Evolutionary conservation across 1,140 invertebrate species (phyloP).

Genomic region (Rhysida immarginata): DNA sequence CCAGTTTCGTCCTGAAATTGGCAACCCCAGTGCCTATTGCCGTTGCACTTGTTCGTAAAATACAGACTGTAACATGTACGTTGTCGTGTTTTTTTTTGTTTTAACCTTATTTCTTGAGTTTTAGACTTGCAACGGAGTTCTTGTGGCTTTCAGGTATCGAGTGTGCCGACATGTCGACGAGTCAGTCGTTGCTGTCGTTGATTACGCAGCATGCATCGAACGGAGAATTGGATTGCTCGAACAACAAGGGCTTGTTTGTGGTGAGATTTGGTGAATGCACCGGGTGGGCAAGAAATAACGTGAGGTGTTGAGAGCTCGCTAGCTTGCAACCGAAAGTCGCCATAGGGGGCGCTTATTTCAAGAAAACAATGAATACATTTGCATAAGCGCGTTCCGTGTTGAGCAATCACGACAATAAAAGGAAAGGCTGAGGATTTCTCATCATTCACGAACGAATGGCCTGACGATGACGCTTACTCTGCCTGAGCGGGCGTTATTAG

Average conservation of each 20-base stretch:
- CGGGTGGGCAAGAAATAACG: no score
- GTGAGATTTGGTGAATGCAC: slow-evolving; percentile 43
- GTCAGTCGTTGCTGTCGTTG: slow-evolving; percentile 53
- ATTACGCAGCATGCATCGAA: slow-evolving; percentile 56
- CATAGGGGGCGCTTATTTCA: no score
- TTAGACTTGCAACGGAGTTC: neutral
- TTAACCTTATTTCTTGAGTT: neutral
- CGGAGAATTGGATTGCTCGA: slow-evolving; percentile 46
- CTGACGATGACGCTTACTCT: no score
- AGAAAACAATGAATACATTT: no score
- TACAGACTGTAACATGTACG: slow-evolving; percentile 47
- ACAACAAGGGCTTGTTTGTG: slow-evolving; percentile 58
- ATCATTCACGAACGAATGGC: no score
- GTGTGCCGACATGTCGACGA: slow-evolving; percentile 43
- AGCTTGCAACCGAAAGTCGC: no score
- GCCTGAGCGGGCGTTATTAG: no score
- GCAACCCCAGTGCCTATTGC: slow-evolving; percentile 75
- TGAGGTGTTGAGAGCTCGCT: no score
- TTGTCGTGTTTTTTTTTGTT: neutral
- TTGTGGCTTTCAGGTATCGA: slow-evolving; percentile 40
- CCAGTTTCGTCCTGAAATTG: slow-evolving; percentile 74
- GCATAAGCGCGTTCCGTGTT: no score
- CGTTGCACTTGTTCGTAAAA: slow-evolving; percentile 49
- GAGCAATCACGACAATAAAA: no score
- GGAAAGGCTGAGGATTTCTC: no score